phyloP scores from a whole-genome alignment of 2,888 invertebrate genomes.

The Priocnemis perturbator region DNA sequence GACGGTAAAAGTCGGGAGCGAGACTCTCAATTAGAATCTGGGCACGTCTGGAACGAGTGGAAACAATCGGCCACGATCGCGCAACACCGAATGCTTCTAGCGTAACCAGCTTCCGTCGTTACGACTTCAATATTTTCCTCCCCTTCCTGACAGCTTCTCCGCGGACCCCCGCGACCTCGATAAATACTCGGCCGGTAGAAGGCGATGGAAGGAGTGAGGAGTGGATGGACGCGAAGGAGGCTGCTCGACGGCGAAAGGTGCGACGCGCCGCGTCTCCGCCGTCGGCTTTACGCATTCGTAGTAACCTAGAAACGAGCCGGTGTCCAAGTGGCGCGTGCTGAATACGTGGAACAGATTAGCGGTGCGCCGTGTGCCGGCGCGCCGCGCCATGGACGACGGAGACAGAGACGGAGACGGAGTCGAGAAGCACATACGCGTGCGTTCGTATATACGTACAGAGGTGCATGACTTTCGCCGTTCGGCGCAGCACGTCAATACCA shows the following conservation, averaged over 20 bases:
- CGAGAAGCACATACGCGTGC: no score
- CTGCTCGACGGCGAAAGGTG: conserved; percentile 53
- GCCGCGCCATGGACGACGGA: neutral
- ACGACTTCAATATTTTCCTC: neutral
- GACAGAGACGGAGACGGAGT: conserved; percentile 11
- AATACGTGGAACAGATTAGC: conserved; percentile 58
- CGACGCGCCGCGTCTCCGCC: conserved; percentile 38
- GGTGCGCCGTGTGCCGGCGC: conserved; percentile 27
- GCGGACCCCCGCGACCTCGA: conserved; percentile 45
- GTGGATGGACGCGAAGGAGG: conserved; percentile 26
- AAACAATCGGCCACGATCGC: no score
- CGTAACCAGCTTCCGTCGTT: no score
- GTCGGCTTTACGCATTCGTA: conserved; percentile 59
- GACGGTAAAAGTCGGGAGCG: no score
- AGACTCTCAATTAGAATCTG: no score
- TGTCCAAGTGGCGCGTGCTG: conserved; percentile 50
- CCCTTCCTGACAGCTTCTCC: conserved; percentile 11
- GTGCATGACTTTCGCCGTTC: conserved; percentile 68
- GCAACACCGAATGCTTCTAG: no score
- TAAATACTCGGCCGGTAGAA: conserved; percentile 20
- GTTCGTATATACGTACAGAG: conserved; percentile 17
- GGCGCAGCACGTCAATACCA: conserved; percentile 67
- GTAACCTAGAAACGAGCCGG: conserved; percentile 67
- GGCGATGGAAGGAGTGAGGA: conserved; percentile 34
- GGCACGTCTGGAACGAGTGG: no score